Evolutionary conservation across 2,888 invertebrate genomes (phyloP).

Genomic region (Troilus luridus): DNA sequence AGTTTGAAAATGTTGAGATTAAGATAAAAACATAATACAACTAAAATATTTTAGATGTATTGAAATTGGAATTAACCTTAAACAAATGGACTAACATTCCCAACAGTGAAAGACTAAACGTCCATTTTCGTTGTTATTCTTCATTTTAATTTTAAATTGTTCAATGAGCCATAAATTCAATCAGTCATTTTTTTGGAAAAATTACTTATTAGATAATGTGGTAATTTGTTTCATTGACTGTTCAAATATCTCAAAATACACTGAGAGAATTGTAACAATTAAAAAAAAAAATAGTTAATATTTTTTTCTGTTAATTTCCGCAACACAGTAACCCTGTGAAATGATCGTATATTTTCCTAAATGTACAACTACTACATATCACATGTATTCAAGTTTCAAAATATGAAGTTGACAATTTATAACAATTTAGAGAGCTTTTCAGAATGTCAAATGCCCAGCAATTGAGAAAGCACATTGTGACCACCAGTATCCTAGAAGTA

Average conservation of each 20-base stretch:
- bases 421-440: not conserved
- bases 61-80: not conserved
- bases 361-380: not conserved
- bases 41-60: not conserved
- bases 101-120: conserved; percentile 24
- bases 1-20: not conserved
- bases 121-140: conserved; percentile 33
- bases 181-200: conserved; percentile 32
- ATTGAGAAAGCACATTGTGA: not conserved
- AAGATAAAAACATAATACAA: not conserved
- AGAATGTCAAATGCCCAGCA: not conserved
- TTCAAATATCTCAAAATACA: not conserved
- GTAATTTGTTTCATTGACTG: not conserved
- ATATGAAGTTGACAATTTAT: conserved; percentile 22
- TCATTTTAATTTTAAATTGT: conserved; percentile 2
- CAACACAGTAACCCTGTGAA: conserved; percentile 31
- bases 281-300: not conserved
- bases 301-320: not conserved
- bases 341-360: conserved; percentile 5
- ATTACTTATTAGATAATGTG: not conserved
- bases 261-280: not conserved
- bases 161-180: conserved; percentile 1
- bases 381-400: not conserved
- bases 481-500: not conserved
- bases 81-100: conserved; percentile 13